Conservation (phyloP, 2,888 invertebrate genomes). For the Anthrax anthrax region DNA sequence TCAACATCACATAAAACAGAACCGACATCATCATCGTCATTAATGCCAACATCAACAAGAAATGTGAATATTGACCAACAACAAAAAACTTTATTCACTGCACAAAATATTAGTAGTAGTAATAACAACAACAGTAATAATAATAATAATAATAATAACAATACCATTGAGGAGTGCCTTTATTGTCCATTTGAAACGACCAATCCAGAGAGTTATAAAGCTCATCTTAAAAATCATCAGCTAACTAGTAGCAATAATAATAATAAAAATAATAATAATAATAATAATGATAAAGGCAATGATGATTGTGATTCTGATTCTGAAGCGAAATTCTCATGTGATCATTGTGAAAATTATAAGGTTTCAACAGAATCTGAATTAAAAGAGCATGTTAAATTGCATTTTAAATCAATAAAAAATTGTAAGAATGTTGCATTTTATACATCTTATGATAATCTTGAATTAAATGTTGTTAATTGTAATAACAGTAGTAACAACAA, state of each 20-base stretch:
- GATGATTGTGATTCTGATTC: neutral
- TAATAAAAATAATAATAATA: neutral
- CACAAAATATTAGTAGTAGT: too few relatives aligned
- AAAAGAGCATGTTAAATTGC: slow-evolving; percentile 64
- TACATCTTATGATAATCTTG: slow-evolving; percentile 29
- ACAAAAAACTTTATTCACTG: slow-evolving; percentile 18
- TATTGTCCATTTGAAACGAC: slow-evolving; percentile 68
- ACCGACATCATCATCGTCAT: neutral
- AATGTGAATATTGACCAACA: slow-evolving; percentile 13
- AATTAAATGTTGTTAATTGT: slow-evolving; percentile 23
- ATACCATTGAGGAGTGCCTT: slow-evolving; percentile 39
- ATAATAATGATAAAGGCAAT: neutral
- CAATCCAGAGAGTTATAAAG: slow-evolving; percentile 55
- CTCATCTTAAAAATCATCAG: slow-evolving; percentile 60
- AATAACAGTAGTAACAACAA: slow-evolving; percentile 4
- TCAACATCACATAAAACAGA: slow-evolving; percentile 6
- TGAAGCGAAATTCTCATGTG: slow-evolving; percentile 49
- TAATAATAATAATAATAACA: neutral
- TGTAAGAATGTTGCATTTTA: slow-evolving; percentile 29
- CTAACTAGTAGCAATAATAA: neutral
- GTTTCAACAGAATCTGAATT: slow-evolving; percentile 59
- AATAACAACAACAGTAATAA: too few relatives aligned
- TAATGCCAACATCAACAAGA: neutral
- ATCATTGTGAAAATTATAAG: slow-evolving; percentile 63
- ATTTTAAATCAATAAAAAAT: slow-evolving; percentile 41